Base-by-base conservation (phyloP, 2,888 invertebrate species). In the Troilus luridus region DNA sequence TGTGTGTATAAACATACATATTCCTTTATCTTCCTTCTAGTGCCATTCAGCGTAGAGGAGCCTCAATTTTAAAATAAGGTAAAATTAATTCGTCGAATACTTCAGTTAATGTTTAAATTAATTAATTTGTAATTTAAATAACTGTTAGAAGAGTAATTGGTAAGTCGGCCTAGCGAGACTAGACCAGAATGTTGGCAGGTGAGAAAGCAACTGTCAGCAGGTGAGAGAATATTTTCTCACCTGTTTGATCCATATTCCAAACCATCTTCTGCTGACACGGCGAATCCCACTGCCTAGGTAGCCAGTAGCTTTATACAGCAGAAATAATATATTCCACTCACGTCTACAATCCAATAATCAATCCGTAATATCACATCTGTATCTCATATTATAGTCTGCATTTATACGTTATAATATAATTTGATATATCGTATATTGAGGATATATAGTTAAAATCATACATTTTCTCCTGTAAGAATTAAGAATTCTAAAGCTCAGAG, bases 241-340 rank as follows among this genome's bases (percentile, higher is more conserved):
- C 90, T 90, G 90, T 64, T 77, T 77, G 72, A 58, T 90, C 90
- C 90, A 90, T 90, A 90, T 90, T 90, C 41, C 21, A 77, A 77
- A 58, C 77, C 67, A 10, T 8, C 17, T 10, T 19, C 21, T 90
- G 90, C 90, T 90, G 90, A 90, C 1, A 9, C 3, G 3, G 59
- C 77, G 27, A n/a, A 77, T 27, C n/a, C 21, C 62, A 19, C n/a
- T 58, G 77, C 72, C 58, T 21, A 21, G 12, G 56, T 14, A 85
- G 56, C 54, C 14, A 0, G n/a, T 6, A 77, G 27, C 72, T 77
- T 77, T 41, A 17, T 41, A n/a, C 56, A 85, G 85, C 85, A 85
- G 3, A 85, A 85, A 77, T 77, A 77, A 77, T 77, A 77, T 77
- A 77, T 77, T 41, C 14, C 5, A 27, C 9, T 56, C 54, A 56